Percentiles rank a stretch among this genome's conserved stretches.
phyloP scores from a whole-genome alignment of 2,888 invertebrate genomes.

The Caenorhabditis sulstoni region DNA sequence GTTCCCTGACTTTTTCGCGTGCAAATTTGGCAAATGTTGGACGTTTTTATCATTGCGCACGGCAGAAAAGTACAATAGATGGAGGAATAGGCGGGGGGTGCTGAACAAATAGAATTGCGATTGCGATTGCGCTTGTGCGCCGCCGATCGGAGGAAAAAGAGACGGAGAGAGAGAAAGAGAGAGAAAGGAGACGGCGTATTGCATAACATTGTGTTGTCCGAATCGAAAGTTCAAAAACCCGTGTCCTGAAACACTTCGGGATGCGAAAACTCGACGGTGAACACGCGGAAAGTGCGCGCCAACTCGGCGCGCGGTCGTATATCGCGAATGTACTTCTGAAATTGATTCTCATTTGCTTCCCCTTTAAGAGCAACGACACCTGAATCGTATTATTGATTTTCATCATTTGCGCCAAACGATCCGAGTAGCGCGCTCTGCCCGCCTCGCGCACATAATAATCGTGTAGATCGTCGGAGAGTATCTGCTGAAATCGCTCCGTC shows the following conservation, averaged over 20 bases:
- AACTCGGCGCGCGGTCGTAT: constrained; percentile 49
- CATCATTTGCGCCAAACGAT: constrained; percentile 59
- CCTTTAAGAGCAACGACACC: too few relatives aligned
- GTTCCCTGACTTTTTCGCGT: constrained; percentile 31
- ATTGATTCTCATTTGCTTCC: constrained; percentile 30
- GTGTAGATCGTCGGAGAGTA: constrained; percentile 55
- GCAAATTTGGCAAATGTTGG: constrained; percentile 13
- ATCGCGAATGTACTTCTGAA: constrained; percentile 40
- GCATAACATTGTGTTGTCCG: constrained; percentile 31
- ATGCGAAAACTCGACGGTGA: constrained; percentile 55
- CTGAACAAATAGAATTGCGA: too few relatives aligned
- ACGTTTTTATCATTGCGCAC: too few relatives aligned
- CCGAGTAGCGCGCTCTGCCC: constrained; percentile 52
- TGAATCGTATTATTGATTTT: constrained; percentile 61
- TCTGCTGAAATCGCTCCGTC: constrained; percentile 32
- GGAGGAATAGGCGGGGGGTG: too few relatives aligned
- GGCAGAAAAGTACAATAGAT: too few relatives aligned
- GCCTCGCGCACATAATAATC: constrained; percentile 52
- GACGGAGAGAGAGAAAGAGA: constrained; percentile 1
- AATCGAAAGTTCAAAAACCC: constrained; percentile 21
- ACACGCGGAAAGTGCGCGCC: constrained; percentile 61
- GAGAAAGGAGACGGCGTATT: constrained; percentile 10
- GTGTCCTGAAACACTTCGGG: constrained; percentile 34
- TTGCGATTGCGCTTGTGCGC: too few relatives aligned
- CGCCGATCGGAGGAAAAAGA: neutral